Evolutionary conservation across 2,888 invertebrate genomes (phyloP).

Genomic region (Apotomis betuletana): DNA sequence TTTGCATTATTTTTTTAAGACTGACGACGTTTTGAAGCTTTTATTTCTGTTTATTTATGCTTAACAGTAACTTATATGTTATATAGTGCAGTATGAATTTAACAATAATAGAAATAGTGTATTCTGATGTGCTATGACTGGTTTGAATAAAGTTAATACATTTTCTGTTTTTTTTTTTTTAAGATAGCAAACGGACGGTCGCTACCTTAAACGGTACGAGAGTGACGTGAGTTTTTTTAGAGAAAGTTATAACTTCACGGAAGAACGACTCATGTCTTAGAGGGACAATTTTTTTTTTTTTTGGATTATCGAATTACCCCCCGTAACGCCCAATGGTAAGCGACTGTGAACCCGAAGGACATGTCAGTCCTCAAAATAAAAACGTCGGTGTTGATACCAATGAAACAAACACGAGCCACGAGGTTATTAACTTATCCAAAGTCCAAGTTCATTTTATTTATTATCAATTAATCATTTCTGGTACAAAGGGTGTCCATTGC

Average conservation of each 20-base stretch:
- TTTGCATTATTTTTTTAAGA: slow-evolving; percentile 19
- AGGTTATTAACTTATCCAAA: slow-evolving; percentile 15
- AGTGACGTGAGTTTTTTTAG: too few species aligned
- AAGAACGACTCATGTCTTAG: too few species aligned
- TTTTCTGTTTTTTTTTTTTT: slow-evolving; percentile 15
- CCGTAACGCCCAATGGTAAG: too few species aligned
- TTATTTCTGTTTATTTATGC: slow-evolving; percentile 3
- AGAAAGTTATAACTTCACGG: too few species aligned
- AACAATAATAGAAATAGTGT: background rate
- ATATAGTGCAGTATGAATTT: slow-evolving; percentile 22
- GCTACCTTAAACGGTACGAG: too few species aligned
- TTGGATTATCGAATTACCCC: too few species aligned
- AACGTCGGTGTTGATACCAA: background rate
- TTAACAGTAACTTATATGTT: slow-evolving; percentile 9
- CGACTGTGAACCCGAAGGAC: too few species aligned
- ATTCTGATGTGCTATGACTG: slow-evolving; percentile 18
- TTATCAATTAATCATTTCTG: background rate
- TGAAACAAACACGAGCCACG: slow-evolving; percentile 1
- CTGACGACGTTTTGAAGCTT: slow-evolving; percentile 20
- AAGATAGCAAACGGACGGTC: too few species aligned
- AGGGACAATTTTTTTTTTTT: too few species aligned
- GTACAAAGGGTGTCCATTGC: too few species aligned
- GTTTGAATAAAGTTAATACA: slow-evolving; percentile 31
- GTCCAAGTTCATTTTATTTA: slow-evolving; percentile 7
- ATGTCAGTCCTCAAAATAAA: too few species aligned